Percentiles rank a stretch among this genome's conserved stretches.
Evolutionary conservation across 2,113 vertebrate species (phyloP).

Genomic region (Bufo gargarizans): DNA sequence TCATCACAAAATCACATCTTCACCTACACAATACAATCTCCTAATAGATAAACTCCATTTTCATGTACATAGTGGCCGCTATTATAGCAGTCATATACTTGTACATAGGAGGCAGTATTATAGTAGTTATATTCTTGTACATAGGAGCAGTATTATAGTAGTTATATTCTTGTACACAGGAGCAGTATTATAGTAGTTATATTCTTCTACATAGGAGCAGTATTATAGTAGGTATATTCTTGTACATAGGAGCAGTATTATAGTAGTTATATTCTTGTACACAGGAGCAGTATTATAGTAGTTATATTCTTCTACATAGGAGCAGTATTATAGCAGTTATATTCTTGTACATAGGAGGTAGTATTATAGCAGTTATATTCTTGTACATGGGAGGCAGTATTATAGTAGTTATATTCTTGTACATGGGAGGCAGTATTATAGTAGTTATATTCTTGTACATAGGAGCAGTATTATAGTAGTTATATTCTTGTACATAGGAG

Average conservation of each 20-base stretch:
- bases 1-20: background rate
- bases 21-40: no score
- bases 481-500: background rate
- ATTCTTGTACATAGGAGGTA: background rate
- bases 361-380: background rate
- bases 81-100: conserved; percentile 1
- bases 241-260: background rate
- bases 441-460: background rate
- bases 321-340: no score
- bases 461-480: background rate
- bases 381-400: background rate
- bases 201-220: background rate
- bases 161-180: conserved; percentile 17
- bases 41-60: no score
- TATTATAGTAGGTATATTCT: no score
- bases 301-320: background rate
- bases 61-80: background rate
- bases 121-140: conserved; percentile 8
- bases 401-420: conserved; percentile 2
- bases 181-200: conserved; percentile 20
- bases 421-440: background rate
- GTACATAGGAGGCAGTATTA: background rate
- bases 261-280: conserved; percentile 12
- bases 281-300: conserved; percentile 4
- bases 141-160: conserved; percentile 5